phyloP scores from a whole-genome alignment of 2,888 invertebrate species.

The Eupithecia tripunctaria region DNA sequence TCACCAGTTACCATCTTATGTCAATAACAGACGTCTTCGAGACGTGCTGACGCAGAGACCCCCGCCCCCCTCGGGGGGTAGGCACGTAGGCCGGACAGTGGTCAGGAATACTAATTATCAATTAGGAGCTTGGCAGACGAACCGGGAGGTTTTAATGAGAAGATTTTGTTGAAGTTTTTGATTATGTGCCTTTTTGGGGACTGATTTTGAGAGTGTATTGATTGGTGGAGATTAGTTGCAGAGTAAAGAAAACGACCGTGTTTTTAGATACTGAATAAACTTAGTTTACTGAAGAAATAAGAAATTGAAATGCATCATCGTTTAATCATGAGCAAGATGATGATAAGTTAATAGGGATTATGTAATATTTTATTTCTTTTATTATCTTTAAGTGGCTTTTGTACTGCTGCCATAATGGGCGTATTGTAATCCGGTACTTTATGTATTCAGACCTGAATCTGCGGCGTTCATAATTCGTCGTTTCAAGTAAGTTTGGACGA shows the following conservation, averaged over 20 bases:
- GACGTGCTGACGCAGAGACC: constrained; percentile 59
- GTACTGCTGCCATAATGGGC: no score
- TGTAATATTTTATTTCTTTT: neutral
- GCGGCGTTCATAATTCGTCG: no score
- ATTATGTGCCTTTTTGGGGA: constrained; percentile 23
- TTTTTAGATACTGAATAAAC: neutral
- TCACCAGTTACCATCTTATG: constrained; percentile 60
- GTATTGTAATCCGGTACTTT: no score
- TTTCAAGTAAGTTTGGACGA: neutral
- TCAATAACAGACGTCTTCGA: constrained; percentile 69
- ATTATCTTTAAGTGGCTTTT: no score
- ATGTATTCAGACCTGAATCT: no score
- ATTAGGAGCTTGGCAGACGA: constrained; percentile 62
- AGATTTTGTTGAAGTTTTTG: constrained; percentile 39
- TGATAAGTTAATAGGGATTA: neutral
- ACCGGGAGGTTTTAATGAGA: constrained; percentile 41
- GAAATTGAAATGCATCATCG: neutral
- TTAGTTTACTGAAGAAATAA: neutral
- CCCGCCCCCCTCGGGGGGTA: constrained; percentile 49
- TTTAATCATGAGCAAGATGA: neutral
- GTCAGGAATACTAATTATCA: constrained; percentile 79
- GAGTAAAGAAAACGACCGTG: neutral
- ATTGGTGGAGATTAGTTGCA: constrained; percentile 8
- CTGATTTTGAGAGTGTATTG: constrained; percentile 21
- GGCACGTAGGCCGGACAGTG: constrained; percentile 74